These are phyloP conservation scores for Drosophila tanythrix DNA, from an alignment of 2,888 invertebrate species.

Conservation along the genomic window DNA sequence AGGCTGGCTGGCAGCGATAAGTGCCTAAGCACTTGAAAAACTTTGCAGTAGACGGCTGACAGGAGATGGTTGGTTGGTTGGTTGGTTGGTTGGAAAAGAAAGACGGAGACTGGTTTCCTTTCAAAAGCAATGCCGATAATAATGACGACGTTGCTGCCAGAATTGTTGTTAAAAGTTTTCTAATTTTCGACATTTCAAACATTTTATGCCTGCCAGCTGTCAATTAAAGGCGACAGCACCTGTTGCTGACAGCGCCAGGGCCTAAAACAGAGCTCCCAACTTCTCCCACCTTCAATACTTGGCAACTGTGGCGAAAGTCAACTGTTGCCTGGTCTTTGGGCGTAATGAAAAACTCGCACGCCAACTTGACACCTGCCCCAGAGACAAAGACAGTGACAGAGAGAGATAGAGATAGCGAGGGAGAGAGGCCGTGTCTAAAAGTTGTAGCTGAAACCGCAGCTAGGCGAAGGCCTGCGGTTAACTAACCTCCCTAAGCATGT, in stretches of 20 bases:
- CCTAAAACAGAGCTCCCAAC: slow-evolving; percentile 33
- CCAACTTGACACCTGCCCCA: slow-evolving; percentile 74
- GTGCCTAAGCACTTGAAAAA: slow-evolving; percentile 76
- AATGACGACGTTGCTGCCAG: slow-evolving; percentile 59
- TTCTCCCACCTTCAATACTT: neutral
- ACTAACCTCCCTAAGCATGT: neutral
- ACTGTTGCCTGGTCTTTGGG: slow-evolving; percentile 51
- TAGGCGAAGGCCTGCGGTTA: slow-evolving; percentile 45
- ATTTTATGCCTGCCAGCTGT: slow-evolving; percentile 79
- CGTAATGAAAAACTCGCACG: slow-evolving; percentile 66
- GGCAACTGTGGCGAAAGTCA: slow-evolving; percentile 53
- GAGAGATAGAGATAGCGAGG: neutral
- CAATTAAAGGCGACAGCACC: slow-evolving; percentile 78
- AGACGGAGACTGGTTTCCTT: slow-evolving; percentile 25
- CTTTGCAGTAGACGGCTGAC: slow-evolving; percentile 46
- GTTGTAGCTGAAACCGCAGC: slow-evolving; percentile 51
- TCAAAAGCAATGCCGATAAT: slow-evolving; percentile 67
- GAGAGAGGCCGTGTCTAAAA: slow-evolving; percentile 26
- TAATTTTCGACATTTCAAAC: slow-evolving; percentile 79
- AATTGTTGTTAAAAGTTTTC: slow-evolving; percentile 79
- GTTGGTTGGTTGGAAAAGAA: neutral
- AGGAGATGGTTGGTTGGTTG: neutral
- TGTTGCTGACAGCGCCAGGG: slow-evolving; percentile 70
- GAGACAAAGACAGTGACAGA: neutral
- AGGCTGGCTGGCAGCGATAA: slow-evolving; percentile 67